Evolutionary conservation across 2,797 vertebrate genomes (phyloP), one percentile per base, ranked within the genome.

Genomic region (Lacerta agilis): DNA sequence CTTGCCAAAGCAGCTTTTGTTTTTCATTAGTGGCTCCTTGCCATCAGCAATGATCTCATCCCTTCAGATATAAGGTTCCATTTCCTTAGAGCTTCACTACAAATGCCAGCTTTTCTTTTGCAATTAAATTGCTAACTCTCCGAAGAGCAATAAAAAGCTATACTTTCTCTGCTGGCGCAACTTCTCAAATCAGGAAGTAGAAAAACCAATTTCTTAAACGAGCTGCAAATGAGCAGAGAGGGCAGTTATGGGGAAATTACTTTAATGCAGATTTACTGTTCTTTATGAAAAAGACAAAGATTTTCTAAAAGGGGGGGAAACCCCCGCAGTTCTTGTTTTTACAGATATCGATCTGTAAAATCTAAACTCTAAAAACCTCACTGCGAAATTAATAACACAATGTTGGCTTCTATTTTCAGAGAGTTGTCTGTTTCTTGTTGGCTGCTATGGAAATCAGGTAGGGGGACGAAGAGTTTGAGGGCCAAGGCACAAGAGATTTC

Each of bases 61-160:
- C 20, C 3, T 92, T 94, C 27, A 88, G 0, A 58, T 88, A 78
- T 10, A 92, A 83, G 9, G 8, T 81, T 15, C 27, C 83, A 75
- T 8, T 73, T 80, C 69, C 89, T 87, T 84, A 33, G 83, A 88
- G 33, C 20, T 90, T 41, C 87, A 88, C 78, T 49, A 82, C 69
- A 81, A 85, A 85, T 82, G 86, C 69, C 82, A 87, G 82, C 78
- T 85, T 93, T 92, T 87, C 66, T 93, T 38, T 27, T 87, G 79
- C 82, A 91, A 87, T 72, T 72, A 79, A 95, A 86, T 41, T 79
- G 29, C n/a, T 25, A 86, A 89, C 80, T 89, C 85, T 83, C 88
- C 27, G 80, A 33, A 88, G 67, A 86, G 76, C 43, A 43, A 75
- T 91, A 83, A 86, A 88, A 86, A 78, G 66, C 33, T 29, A 38